phyloP scores from a whole-genome alignment of 1,140 invertebrate species.

The Thaumetopoea pityocampa region DNA sequence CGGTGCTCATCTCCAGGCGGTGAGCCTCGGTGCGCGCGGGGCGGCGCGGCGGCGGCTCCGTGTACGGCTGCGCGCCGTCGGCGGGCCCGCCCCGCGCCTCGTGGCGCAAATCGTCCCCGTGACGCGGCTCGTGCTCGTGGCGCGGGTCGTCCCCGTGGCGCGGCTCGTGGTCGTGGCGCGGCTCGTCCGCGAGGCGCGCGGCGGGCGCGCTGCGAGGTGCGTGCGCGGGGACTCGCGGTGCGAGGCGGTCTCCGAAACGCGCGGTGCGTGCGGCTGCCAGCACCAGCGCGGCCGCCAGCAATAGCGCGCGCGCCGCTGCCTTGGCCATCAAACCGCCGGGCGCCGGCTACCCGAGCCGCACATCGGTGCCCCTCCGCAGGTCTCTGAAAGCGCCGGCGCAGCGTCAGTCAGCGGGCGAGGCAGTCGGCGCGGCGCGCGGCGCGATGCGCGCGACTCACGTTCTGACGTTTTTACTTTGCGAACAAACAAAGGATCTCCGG shows the following conservation, averaged over 20 bases:
- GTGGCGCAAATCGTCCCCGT: slow-evolving; percentile 46
- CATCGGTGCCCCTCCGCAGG: slow-evolving; percentile 40
- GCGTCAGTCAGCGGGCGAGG: slow-evolving; percentile 35
- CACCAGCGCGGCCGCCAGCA: slow-evolving; percentile 38
- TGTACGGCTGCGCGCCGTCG: slow-evolving; percentile 30
- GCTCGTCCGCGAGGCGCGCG: slow-evolving; percentile 38
- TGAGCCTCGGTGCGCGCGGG: slow-evolving; percentile 75
- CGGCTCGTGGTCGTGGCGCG: slow-evolving; percentile 44
- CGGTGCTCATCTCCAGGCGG: slow-evolving; percentile 84
- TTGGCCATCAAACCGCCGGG: slow-evolving; percentile 50
- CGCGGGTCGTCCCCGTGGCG: slow-evolving; percentile 44
- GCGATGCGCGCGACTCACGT: slow-evolving; percentile 26
- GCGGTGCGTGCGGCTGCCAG: slow-evolving; percentile 39
- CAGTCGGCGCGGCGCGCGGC: slow-evolving; percentile 24
- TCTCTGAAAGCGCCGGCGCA: slow-evolving; percentile 52
- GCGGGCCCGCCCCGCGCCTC: too few species aligned
- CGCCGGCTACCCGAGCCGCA: slow-evolving; percentile 47
- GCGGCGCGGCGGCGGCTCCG: slow-evolving; percentile 45
- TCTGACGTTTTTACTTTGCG: slow-evolving; percentile 42
- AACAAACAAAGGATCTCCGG: slow-evolving; percentile 62
- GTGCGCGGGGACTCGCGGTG: slow-evolving; percentile 63
- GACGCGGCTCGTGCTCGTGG: slow-evolving; percentile 46
- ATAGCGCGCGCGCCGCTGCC: slow-evolving; percentile 35
- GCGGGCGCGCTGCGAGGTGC: slow-evolving; percentile 47
- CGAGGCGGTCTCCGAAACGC: slow-evolving; percentile 69